Conservation (phyloP, 2,888 invertebrate species). For the Trilocha varians region DNA sequence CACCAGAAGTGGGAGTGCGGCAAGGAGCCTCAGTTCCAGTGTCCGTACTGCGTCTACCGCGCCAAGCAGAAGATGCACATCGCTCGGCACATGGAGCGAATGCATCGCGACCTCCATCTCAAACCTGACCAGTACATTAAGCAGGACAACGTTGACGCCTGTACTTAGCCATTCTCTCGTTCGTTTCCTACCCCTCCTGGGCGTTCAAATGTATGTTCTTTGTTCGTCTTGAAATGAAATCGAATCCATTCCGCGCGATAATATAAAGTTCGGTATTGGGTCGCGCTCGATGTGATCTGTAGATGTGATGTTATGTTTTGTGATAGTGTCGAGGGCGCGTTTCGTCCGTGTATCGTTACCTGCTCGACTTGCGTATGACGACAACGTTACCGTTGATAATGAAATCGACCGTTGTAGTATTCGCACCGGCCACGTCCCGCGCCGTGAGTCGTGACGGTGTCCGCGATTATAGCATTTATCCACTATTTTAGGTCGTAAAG, state of each 20-base stretch:
- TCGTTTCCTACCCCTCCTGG: slow-evolving; percentile 5
- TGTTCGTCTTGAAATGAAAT: neutral
- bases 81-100: slow-evolving; percentile 85
- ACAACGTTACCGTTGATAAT: slow-evolving; percentile 24
- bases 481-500: slow-evolving; percentile 55
- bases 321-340: slow-evolving; percentile 60
- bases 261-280: neutral
- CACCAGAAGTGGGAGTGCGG: slow-evolving; percentile 91
- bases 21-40: slow-evolving; percentile 87
- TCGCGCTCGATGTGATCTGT: slow-evolving; percentile 35
- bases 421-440: slow-evolving; percentile 41
- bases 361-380: slow-evolving; percentile 32
- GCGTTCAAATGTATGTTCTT: slow-evolving; percentile 23
- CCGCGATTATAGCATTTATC: slow-evolving; percentile 62
- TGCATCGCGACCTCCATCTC: slow-evolving; percentile 80
- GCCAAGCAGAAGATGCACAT: slow-evolving; percentile 91
- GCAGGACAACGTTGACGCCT: slow-evolving; percentile 68
- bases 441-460: slow-evolving; percentile 37
- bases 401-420: too few relatives aligned
- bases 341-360: slow-evolving; percentile 48
- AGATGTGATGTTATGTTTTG: slow-evolving; percentile 61
- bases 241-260: too few relatives aligned
- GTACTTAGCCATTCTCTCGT: slow-evolving; percentile 40
- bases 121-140: slow-evolving; percentile 66
- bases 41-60: slow-evolving; percentile 87